phyloP scores from a whole-genome alignment of 2,113 vertebrate genomes.

The Rhinichthys klamathensis region DNA sequence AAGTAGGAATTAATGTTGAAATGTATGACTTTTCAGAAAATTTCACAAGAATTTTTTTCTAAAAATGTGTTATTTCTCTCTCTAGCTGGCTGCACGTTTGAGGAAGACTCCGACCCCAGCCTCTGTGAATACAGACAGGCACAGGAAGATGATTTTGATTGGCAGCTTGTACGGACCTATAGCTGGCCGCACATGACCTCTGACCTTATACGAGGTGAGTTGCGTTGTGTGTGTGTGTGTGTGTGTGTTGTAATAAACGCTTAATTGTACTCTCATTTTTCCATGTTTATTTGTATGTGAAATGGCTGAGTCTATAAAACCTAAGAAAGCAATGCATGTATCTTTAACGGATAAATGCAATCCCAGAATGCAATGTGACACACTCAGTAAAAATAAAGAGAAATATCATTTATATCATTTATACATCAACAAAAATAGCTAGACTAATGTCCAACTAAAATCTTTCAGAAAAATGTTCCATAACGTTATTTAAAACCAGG shows the following conservation, averaged over 20 bases:
- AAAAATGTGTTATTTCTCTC: slow-evolving; percentile 20
- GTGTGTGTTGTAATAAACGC: neutral
- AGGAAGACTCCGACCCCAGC: slow-evolving; percentile 82
- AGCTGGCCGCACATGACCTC: slow-evolving; percentile 77
- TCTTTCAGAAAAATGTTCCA: too few species aligned
- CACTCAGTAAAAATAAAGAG: neutral
- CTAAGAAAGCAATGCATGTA: neutral
- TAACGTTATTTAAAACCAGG: too few species aligned
- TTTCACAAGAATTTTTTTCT: neutral
- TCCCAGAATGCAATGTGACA: neutral
- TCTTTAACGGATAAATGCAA: neutral
- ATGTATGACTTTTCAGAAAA: neutral
- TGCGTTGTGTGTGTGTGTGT: neutral
- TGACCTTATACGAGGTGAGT: slow-evolving; percentile 89
- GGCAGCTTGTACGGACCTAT: slow-evolving; percentile 87
- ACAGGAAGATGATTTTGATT: slow-evolving; percentile 91
- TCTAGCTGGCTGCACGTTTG: slow-evolving; percentile 91
- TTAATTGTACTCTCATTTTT: neutral
- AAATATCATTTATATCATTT: too few species aligned
- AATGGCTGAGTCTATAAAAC: too few species aligned
- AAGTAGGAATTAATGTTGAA: neutral
- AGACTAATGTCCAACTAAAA: too few species aligned
- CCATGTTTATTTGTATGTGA: too few species aligned
- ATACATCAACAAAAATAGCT: too few species aligned
- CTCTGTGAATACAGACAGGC: slow-evolving; percentile 91